A percentile compares a stretch with the other conserved stretches of the same genome.
Evolutionary conservation across 2,797 vertebrate species (phyloP).

Genomic region (Todus mexicanus): DNA sequence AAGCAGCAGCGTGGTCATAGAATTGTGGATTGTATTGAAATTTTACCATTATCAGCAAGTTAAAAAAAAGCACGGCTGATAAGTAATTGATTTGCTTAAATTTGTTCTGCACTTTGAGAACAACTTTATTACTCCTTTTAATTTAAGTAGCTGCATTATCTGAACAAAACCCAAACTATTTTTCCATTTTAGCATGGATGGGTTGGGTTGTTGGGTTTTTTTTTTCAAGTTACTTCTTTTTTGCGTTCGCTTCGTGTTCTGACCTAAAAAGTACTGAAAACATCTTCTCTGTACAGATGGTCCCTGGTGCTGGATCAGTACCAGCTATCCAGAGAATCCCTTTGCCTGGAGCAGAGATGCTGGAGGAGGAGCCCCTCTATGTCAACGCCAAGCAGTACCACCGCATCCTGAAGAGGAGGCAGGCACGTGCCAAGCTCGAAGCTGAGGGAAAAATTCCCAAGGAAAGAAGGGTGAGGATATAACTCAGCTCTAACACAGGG

Average conservation of each 20-base stretch:
- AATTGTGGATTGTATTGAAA: not conserved
- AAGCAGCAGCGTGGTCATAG: not conserved
- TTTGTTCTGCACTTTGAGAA: not conserved
- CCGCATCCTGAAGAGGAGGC: slow-evolving; percentile 90
- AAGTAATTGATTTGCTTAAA: not conserved
- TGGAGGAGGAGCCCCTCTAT: slow-evolving; percentile 96
- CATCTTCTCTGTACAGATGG: slow-evolving; percentile 81
- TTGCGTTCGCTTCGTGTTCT: not conserved
- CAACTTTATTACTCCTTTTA: not conserved
- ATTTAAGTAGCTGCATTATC: not conserved
- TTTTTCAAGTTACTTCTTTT: not conserved
- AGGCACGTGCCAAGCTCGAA: slow-evolving; percentile 94
- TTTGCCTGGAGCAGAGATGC: slow-evolving; percentile 93
- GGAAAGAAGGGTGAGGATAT: slow-evolving; percentile 87
- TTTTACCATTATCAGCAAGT: not conserved
- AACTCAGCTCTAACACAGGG: fast-evolving
- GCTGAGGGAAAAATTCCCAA: slow-evolving; percentile 98
- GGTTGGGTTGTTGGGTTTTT: not conserved
- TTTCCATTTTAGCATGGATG: not conserved
- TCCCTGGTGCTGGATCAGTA: slow-evolving; percentile 90
- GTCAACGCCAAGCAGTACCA: slow-evolving; percentile 87
- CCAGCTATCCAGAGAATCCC: slow-evolving; percentile 94
- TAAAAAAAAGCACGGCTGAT: not conserved
- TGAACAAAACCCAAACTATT: not conserved
- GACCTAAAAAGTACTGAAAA: not conserved